These are phyloP conservation scores for Lamellibrachia satsuma DNA, from an alignment of 2,888 invertebrate genomes.

Conservation along the genomic window DNA sequence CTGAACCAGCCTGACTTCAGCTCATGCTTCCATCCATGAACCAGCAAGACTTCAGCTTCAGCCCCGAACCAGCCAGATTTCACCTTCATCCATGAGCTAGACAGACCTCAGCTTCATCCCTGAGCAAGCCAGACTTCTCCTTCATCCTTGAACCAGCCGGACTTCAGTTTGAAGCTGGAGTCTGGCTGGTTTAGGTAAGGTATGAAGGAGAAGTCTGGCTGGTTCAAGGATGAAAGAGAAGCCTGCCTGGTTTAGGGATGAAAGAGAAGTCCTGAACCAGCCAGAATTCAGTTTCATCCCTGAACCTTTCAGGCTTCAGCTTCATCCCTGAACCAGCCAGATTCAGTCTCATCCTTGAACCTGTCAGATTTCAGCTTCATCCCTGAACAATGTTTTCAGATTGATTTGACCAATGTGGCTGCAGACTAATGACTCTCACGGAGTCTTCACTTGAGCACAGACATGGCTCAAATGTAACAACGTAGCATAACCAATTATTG, in stretches of 20 bases:
- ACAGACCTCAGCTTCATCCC: not conserved
- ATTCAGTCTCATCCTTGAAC: not conserved
- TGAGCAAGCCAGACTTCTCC: not conserved
- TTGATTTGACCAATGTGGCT: too few species aligned
- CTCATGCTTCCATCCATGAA: not conserved
- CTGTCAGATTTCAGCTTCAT: not conserved
- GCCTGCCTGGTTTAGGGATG: not conserved
- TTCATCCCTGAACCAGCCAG: not conserved
- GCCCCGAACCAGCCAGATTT: not conserved
- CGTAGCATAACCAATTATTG: not conserved
- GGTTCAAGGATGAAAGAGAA: not conserved
- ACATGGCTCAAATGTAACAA: not conserved
- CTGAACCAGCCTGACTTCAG: not conserved
- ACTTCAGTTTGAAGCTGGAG: not conserved
- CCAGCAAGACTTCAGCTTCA: not conserved
- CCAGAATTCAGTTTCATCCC: not conserved
- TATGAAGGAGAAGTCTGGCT: not conserved
- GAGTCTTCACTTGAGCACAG: not conserved
- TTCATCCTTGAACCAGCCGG: not conserved
- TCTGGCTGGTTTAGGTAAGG: not conserved
- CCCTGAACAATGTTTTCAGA: not conserved
- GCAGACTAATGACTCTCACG: too few species aligned
- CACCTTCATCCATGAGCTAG: not conserved
- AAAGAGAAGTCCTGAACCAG: not conserved
- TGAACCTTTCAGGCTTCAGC: not conserved